phyloP scores from a whole-genome alignment of 2,888 invertebrate genomes.

The Patella depressa region DNA sequence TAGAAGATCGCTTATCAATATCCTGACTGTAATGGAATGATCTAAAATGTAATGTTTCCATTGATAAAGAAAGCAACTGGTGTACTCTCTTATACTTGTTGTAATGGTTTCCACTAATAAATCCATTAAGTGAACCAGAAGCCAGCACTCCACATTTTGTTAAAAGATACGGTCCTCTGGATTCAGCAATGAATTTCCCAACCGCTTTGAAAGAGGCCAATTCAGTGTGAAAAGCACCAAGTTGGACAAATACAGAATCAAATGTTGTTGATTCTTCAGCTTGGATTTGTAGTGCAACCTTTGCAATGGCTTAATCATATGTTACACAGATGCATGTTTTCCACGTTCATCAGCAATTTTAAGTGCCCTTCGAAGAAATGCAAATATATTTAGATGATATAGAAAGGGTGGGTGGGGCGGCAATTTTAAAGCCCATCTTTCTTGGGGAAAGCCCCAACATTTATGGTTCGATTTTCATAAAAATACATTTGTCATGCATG shows the following conservation, averaged over 20 bases:
- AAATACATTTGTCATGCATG: too few relatives aligned
- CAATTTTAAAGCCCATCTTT: too few relatives aligned
- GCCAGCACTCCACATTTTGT: constrained; percentile 39
- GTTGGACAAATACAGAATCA: constrained; percentile 41
- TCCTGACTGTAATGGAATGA: too few relatives aligned
- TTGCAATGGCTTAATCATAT: constrained; percentile 37
- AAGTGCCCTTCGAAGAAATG: too few relatives aligned
- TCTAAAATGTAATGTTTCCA: constrained; percentile 33
- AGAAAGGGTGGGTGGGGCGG: too few relatives aligned
- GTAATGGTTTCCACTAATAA: constrained; percentile 30
- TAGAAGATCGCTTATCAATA: too few relatives aligned
- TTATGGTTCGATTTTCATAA: too few relatives aligned
- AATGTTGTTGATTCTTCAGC: constrained; percentile 33
- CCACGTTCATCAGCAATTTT: too few relatives aligned
- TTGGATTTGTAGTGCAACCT: constrained; percentile 42
- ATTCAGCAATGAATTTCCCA: constrained; percentile 38
- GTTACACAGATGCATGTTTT: constrained; percentile 16
- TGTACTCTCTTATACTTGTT: constrained; percentile 42
- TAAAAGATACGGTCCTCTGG: constrained; percentile 37
- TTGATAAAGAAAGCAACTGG: constrained; percentile 32
- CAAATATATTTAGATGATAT: too few relatives aligned
- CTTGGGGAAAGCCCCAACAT: too few relatives aligned
- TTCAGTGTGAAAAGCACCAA: constrained; percentile 40
- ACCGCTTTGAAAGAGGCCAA: constrained; percentile 40
- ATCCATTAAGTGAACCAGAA: constrained; percentile 37